Base-by-base conservation (phyloP, 2,797 vertebrate genomes). In the Pseudocheirus occidentalis region DNA sequence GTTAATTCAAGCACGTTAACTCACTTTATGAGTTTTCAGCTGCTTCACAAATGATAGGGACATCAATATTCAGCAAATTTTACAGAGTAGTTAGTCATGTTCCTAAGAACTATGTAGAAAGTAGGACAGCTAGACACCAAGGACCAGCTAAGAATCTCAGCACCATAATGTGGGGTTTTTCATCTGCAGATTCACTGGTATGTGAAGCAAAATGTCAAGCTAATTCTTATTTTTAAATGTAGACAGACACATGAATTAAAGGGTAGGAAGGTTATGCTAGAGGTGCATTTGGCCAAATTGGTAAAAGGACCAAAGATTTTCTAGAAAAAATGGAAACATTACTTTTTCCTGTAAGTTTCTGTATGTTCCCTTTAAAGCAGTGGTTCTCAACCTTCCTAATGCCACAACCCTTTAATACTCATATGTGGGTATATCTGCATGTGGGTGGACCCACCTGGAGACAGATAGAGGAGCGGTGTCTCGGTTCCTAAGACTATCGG, bases 1-100 rank as follows among this genome's bases (percentile, higher is more conserved):
- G 24, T 29, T 1, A 98, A 95, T 92, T 55, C 27, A 66, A 66
- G 55, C 66, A 16, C 57, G 50, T 95, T 92, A 96, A 93, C 90
- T 58, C 14, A 91, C 52, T 57, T 91, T 95, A 53, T 90, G 92
- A n/a, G 58, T 93, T 96, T 62, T 92, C 96, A 94, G 92, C 81
- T 87, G 95, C 57, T 21, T 11, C 18, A 14, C 6, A 50, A 66
- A 66, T 93, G 46, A 0, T 0, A 0, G 92, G 81, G 89, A 90
- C 95, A 0, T 21, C 95, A 95, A 94, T 94, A 98, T 93, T 90
- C 28, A 1, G 0, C 0, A 91, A 13, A 52, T 58, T 95, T 53
- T n/a, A 90, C 96, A 96, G 91, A 73, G 81, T 3, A 1, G 90
- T 97, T 93, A 92, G 93, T 55, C 91, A 62, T 4, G 4, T 46